Evolutionary conservation across 2,888 invertebrate genomes (phyloP).

Genomic region (Leptopilina drosophilae): DNA sequence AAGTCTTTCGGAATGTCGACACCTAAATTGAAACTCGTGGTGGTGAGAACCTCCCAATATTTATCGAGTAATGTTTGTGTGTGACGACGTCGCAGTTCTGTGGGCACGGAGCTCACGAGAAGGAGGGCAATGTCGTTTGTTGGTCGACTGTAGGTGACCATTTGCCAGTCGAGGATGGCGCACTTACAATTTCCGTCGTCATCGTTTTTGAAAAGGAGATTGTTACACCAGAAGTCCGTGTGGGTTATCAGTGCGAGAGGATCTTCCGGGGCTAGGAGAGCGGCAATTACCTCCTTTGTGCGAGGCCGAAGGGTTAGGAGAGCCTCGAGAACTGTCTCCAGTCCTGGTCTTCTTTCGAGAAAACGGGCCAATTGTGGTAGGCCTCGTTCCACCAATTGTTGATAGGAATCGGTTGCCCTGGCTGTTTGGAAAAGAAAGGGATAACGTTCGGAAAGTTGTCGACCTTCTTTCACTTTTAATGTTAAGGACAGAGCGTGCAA

Average conservation of each 20-base stretch:
- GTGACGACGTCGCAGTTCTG: slow-evolving; percentile 83
- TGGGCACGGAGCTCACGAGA: slow-evolving; percentile 85
- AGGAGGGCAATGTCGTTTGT: slow-evolving; percentile 88
- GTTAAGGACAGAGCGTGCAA: slow-evolving; percentile 86
- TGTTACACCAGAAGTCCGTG: slow-evolving; percentile 91
- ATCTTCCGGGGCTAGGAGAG: slow-evolving; percentile 84
- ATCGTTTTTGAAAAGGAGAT: slow-evolving; percentile 81
- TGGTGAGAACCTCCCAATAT: slow-evolving; percentile 83
- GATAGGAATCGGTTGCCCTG: slow-evolving; percentile 88
- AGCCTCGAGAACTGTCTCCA: slow-evolving; percentile 81
- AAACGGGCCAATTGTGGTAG: slow-evolving; percentile 87
- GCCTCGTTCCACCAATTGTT: slow-evolving; percentile 87
- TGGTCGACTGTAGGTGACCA: slow-evolving; percentile 87
- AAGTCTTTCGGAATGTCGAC: slow-evolving; percentile 80
- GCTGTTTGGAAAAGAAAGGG: slow-evolving; percentile 88
- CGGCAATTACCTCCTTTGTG: slow-evolving; percentile 85
- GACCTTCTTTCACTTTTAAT: slow-evolving; percentile 79
- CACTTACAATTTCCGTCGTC: slow-evolving; percentile 79
- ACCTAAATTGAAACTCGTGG: slow-evolving; percentile 81
- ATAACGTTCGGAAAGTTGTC: slow-evolving; percentile 79
- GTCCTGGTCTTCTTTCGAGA: slow-evolving; percentile 82
- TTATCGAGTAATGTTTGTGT: slow-evolving; percentile 83
- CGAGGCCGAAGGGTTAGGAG: slow-evolving; percentile 81
- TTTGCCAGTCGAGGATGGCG: slow-evolving; percentile 89
- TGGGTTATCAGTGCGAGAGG: slow-evolving; percentile 88